Evolutionary conservation across 2,797 vertebrate genomes (phyloP).

Genomic region (Epinephelus malabaricus): DNA sequence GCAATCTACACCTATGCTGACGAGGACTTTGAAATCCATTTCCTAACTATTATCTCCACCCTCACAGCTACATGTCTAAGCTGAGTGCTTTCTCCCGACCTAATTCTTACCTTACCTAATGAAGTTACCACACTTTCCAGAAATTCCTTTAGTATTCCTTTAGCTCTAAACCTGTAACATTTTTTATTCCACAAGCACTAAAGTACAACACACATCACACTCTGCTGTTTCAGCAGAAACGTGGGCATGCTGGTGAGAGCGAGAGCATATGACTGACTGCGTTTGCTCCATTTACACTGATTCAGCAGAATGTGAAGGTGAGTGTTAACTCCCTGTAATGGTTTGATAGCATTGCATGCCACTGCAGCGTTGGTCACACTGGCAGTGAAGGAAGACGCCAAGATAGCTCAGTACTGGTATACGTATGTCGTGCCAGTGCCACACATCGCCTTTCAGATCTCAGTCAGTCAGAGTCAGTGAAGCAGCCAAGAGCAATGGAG

Average conservation of each 20-base stretch:
- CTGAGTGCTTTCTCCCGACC: background rate
- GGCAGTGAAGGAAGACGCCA: slow-evolving; percentile 13
- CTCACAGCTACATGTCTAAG: background rate
- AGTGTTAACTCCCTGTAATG: slow-evolving; percentile 39
- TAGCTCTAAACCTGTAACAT: background rate
- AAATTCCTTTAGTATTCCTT: background rate
- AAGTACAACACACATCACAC: slow-evolving; percentile 19
- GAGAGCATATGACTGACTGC: slow-evolving; percentile 31
- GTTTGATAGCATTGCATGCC: slow-evolving; percentile 50
- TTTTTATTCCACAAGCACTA: slow-evolving; percentile 9
- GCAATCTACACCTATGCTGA: too few species aligned
- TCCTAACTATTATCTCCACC: background rate
- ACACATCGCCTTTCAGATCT: background rate
- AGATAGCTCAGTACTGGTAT: slow-evolving; percentile 10
- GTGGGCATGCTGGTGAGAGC: slow-evolving; percentile 28
- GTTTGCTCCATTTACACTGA: slow-evolving; percentile 38
- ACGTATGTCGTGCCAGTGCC: background rate
- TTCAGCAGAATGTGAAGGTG: slow-evolving; percentile 69
- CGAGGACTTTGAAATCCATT: background rate
- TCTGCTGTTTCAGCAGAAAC: slow-evolving; percentile 66
- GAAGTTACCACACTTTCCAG: background rate
- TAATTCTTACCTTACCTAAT: background rate
- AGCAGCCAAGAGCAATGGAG: background rate
- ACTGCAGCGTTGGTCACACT: slow-evolving; percentile 9
- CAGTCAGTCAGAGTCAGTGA: background rate